Base-by-base conservation (phyloP, 1,140 invertebrate genomes). In the Nasonia giraulti region DNA sequence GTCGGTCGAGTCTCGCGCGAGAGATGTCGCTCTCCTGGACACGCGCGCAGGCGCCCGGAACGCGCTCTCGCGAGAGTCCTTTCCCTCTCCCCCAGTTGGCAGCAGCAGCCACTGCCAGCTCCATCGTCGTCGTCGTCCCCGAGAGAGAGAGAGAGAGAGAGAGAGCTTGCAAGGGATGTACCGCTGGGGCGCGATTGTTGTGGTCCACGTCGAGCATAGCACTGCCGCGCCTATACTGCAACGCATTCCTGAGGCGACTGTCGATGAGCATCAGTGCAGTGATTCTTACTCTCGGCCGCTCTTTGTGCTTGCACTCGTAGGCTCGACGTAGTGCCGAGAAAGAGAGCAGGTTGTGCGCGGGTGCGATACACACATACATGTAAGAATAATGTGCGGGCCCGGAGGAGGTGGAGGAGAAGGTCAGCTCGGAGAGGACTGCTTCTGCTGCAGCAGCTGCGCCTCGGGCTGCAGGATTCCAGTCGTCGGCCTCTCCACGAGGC, bases 61-160 rank as follows among this genome's bases (percentile, higher is more conserved):
- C 83, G 33, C 74, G 80, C 86, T 85, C 62, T 75, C 33, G 40
- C 79, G 78, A n/a, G 77, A 68, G 77, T 80, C 62, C 62, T 80
- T 71, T 62, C 14, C 55, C 62, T 80, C 31, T n/a, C 33, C 11
- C 62, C 14, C 77, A 33, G 14, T 11, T 71, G 83, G 44, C 62
- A 80, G 62, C 27, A 66, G 55, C 81, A n/a, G 55, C 47, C 12
- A 50, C 44, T 62, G 17, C 2, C 2, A 62, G 55, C 55, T 62
- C n/a, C 20, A 17, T 62, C 55, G 55, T 62, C 55, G 55, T n/a
- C 17, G 55, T n/a, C 55, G 17, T 10, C n/a, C n/a, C n/a, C n/a
- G n/a, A n/a, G n/a, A n/a, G 47, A 50, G 47, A 50, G 2, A 50
- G 47, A 50, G 80, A 68, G 84, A 74, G 83, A 85, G 71, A 76